phyloP scores from a whole-genome alignment of 2,113 vertebrate genomes.

The Aphyosemion australe region DNA sequence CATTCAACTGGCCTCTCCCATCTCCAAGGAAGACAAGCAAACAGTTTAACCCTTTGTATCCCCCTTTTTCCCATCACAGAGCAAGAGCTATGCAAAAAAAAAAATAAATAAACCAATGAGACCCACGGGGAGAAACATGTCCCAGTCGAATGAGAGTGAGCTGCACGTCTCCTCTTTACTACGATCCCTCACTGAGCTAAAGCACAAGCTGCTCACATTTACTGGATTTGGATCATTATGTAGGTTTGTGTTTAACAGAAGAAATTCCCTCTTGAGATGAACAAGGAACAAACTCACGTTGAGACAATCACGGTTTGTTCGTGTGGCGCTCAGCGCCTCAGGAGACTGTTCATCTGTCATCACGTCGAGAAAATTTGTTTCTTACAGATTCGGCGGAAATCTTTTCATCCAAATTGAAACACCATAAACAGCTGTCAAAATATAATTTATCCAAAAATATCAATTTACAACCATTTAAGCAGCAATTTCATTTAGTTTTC shows the following conservation, averaged over 20 bases:
- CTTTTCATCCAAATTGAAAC: neutral
- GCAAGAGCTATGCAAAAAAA: constrained; percentile 2
- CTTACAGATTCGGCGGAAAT: constrained; percentile 14
- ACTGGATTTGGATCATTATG: neutral
- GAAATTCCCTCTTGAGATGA: neutral
- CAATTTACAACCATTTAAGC: neutral
- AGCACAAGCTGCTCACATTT: constrained; percentile 5
- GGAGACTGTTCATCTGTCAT: constrained; percentile 29
- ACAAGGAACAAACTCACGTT: neutral
- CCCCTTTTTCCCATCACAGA: constrained; percentile 7
- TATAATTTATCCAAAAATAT: neutral
- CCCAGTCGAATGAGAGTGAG: constrained; percentile 8
- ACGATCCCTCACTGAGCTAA: neutral
- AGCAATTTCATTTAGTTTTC: neutral
- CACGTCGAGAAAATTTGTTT: constrained; percentile 16
- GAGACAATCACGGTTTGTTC: neutral
- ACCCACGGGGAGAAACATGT: constrained; percentile 8
- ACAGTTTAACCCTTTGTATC: constrained; percentile 73
- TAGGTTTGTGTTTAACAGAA: neutral
- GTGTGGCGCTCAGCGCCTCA: neutral
- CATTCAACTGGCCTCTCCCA: constrained; percentile 76
- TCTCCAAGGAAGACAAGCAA: constrained; percentile 73
- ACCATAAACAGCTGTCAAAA: too few relatives aligned
- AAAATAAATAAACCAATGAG: neutral
- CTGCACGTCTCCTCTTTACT: constrained; percentile 8